Percentiles rank a stretch among this genome's conserved stretches.
Conservation (phyloP, 2,888 invertebrate genomes). For the Stenotaenia linearis region DNA sequence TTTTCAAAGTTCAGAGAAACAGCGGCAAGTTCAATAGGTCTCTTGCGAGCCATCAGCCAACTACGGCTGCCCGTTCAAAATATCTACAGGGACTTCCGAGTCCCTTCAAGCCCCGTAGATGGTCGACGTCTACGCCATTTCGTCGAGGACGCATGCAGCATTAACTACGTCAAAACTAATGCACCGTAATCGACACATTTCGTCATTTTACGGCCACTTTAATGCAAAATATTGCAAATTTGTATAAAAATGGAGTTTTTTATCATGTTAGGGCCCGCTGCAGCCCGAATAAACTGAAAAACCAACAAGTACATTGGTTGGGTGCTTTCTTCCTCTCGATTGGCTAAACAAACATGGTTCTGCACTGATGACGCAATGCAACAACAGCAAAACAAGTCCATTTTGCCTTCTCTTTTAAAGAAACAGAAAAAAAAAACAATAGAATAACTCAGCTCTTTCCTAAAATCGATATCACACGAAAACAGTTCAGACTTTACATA, state of each 20-base stretch:
- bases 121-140: neutral
- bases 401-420: neutral
- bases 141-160: neutral
- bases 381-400: neutral
- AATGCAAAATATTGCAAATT: too few species aligned
- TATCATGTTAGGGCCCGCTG: too few species aligned
- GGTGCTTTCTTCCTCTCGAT: neutral
- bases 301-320: neutral
- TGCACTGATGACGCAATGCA: neutral
- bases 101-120: neutral
- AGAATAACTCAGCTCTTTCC: neutral
- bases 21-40: constrained; percentile 12
- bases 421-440: neutral
- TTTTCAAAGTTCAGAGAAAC: constrained; percentile 12
- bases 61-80: neutral
- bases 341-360: neutral
- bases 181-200: neutral
- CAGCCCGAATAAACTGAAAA: neutral
- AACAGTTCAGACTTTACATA: neutral
- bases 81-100: neutral
- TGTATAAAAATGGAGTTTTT: too few species aligned
- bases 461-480: neutral
- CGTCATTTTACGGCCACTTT: too few species aligned
- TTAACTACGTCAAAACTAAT: neutral
- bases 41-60: neutral